Base-by-base conservation (phyloP, 2,113 vertebrate species). In the Pterocles gutturalis region DNA sequence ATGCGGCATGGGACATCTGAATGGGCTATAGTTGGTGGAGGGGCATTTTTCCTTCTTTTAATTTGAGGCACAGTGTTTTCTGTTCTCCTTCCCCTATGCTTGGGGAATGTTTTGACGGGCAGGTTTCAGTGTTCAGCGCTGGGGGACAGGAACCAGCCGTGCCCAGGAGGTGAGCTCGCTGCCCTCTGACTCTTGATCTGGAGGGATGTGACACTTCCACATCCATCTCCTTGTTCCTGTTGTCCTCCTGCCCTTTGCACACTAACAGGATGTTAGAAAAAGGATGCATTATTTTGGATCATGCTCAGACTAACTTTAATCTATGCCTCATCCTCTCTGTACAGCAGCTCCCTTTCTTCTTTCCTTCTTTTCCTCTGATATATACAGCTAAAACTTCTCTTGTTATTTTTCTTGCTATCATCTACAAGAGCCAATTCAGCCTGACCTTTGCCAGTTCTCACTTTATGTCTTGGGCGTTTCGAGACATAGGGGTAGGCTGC, bases 381-480 rank as follows among this genome's bases (percentile, higher is more conserved):
- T 87, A 38, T 54, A 21, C 0, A 0, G 38, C 55, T 82, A 76
- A 95, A 85, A 45, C 18, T 67, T 53, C 60, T 83, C 76, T 89
- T 76, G 34, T 75, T 87, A 87, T 89, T 92, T 95, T 90, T 83
- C 49, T 72, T 87, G 38, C 77, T 57, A 76, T 93, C 55, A 17
- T 67, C 69, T 86, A 48, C 48, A 95, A 60, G 33, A 90, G 15
- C 28, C 55, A 91, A 67, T 94, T 96, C 93, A 87, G 43, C 26
- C 61, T 89, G 91, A 96, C 87, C 94, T 95, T 92, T 82, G 48
- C 69, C 81, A 53, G 31, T 71, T 89, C 77, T 82, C 45, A 53
- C 69, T 95, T 94, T 82, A 78, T 87, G 38, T 91, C 73, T 79
- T 89, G 96, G 87, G 89, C 19, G 46, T 93, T 87, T 95, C 91